A percentile compares a stretch with the other conserved stretches of the same genome.
Evolutionary conservation across 2,113 vertebrate genomes (phyloP).

Genomic region (Falcunculus frontatus): DNA sequence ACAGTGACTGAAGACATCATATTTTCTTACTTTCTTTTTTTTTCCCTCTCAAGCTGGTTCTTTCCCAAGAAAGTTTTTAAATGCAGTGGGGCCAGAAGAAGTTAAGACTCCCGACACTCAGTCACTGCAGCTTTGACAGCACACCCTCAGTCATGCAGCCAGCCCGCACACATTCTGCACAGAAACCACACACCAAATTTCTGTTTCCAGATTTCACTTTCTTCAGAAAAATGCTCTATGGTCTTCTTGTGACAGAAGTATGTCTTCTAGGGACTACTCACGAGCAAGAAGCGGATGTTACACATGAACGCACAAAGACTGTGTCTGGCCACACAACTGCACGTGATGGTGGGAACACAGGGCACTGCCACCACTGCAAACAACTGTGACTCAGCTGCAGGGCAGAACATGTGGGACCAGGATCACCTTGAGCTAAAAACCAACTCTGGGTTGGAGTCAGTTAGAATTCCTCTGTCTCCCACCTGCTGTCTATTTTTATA

Average conservation of each 20-base stretch:
- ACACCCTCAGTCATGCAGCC: fast-evolving
- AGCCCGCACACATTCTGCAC: background rate
- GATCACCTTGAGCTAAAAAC: background rate
- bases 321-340: background rate
- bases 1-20: background rate
- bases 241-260: background rate
- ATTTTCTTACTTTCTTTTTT: background rate
- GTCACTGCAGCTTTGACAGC: background rate
- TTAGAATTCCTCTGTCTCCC: background rate
- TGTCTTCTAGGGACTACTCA: background rate
- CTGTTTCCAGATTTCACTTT: background rate
- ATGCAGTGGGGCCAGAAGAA: background rate
- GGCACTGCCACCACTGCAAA: background rate
- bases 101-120: background rate
- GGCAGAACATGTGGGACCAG: background rate
- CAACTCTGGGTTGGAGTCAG: background rate
- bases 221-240: background rate
- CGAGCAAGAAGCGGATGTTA: background rate
- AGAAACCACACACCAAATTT: background rate
- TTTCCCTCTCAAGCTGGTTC: background rate
- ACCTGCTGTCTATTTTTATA: background rate
- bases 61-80: background rate
- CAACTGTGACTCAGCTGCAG: background rate
- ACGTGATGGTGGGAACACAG: background rate
- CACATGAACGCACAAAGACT: background rate